Percentiles rank a stretch among this genome's conserved stretches.
Evolutionary conservation across 2,113 vertebrate species (phyloP).

Genomic region (Cyphomyrus discorhynchus): DNA sequence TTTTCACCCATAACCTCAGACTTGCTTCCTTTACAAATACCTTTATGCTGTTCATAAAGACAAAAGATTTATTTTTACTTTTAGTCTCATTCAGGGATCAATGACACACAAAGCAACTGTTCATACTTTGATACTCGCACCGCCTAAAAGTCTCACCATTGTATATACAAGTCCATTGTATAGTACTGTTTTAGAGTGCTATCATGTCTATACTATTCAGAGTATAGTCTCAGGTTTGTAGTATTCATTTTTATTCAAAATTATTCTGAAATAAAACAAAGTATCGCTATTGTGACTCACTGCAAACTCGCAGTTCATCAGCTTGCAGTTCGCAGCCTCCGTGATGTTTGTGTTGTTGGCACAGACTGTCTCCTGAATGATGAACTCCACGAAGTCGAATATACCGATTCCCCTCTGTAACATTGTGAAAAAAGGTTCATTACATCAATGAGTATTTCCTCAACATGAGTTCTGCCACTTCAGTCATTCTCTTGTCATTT

Average conservation of each 20-base stretch:
- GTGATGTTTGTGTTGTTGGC: slow-evolving; percentile 8
- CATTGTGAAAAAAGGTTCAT: background rate
- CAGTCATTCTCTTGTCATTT: background rate
- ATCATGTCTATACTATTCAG: background rate
- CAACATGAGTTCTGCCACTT: background rate
- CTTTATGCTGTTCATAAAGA: slow-evolving; percentile 55
- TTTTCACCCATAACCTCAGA: fast-evolving
- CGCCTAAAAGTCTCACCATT: background rate
- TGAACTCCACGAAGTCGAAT: slow-evolving; percentile 50
- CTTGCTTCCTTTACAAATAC: slow-evolving; percentile 50
- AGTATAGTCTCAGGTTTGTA: background rate
- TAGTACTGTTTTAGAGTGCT: background rate
- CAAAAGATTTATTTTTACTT: background rate
- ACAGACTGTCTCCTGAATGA: slow-evolving; percentile 63
- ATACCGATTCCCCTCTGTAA: slow-evolving; percentile 36
- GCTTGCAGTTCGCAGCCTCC: slow-evolving; percentile 37
- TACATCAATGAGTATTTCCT: background rate
- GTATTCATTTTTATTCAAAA: background rate
- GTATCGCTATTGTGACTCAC: slow-evolving; percentile 42
- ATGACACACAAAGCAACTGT: background rate
- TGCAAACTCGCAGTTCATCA: slow-evolving; percentile 59
- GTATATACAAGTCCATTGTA: background rate
- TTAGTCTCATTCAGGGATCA: background rate
- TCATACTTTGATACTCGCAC: background rate
- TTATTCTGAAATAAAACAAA: background rate